A percentile compares a stretch with the other conserved stretches of the same genome.
phyloP scores from a whole-genome alignment of 2,888 invertebrate species.

The Andrena dorsata region DNA sequence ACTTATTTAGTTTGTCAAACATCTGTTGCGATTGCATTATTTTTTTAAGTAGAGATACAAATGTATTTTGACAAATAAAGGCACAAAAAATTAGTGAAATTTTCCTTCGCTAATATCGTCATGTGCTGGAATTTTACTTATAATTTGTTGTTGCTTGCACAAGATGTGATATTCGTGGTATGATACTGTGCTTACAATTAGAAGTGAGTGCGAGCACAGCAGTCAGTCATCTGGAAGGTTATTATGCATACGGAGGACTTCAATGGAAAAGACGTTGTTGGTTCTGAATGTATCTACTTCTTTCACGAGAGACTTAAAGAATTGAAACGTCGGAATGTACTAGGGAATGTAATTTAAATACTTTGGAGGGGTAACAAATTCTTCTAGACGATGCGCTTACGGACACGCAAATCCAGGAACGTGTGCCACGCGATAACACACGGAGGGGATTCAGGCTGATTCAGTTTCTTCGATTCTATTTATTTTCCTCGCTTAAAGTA shows the following conservation, averaged over 20 bases:
- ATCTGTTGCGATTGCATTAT: too few relatives aligned
- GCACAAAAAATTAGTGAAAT: too few relatives aligned
- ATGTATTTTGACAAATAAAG: too few relatives aligned
- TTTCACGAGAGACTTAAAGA: neutral
- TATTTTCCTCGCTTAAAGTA: constrained; percentile 36
- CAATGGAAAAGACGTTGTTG: neutral
- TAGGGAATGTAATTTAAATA: constrained; percentile 30
- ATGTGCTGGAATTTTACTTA: too few relatives aligned
- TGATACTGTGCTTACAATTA: too few relatives aligned
- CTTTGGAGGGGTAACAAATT: constrained; percentile 25
- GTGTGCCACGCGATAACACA: constrained; percentile 57
- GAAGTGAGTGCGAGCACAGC: too few relatives aligned
- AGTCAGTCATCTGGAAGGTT: neutral
- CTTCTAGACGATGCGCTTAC: constrained; percentile 12
- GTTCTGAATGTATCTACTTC: neutral
- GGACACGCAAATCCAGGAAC: constrained; percentile 65
- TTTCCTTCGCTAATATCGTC: too few relatives aligned
- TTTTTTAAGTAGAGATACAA: too few relatives aligned
- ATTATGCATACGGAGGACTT: neutral
- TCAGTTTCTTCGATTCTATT: constrained; percentile 68
- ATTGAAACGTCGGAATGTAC: constrained; percentile 19
- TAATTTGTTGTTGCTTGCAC: too few relatives aligned
- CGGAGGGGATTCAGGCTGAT: constrained; percentile 65
- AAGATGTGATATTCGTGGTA: too few relatives aligned
- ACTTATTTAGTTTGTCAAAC: too few relatives aligned